Base-by-base conservation (phyloP, 2,888 invertebrate species). In the Drosophila bunnanda region DNA sequence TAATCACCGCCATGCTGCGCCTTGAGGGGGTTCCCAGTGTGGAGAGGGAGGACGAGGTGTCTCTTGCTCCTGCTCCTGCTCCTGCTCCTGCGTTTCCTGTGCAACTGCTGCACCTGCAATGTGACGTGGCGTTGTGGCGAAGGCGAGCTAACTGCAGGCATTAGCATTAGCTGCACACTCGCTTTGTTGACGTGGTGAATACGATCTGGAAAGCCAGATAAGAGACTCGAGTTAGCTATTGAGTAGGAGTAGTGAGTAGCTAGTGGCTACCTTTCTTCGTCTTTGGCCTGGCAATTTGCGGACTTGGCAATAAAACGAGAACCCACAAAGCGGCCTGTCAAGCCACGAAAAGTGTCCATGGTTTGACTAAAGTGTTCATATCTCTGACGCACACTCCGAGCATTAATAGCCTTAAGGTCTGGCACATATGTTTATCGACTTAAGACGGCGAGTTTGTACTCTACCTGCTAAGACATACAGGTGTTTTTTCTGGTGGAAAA, bases 351-450 rank as follows among this genome's bases (percentile, higher is more conserved):
- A 79, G 79, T 85, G 82, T 85, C 78, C 75, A 75, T 75, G 77
- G 75, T 76, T 83, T 80, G 77, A 80, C 82, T 76, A 77, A 82
- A 86, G 81, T 80, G 83, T 76, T 86, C 79, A 77, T 83, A 80
- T 82, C 82, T 82, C 71, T 39, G 43, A 54, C 59, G 60, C 58
- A 67, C 78, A 71, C 72, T 58, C 55, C 13, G 20, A 39, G 65
- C 54, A 56, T 48, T 58, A 70, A 59, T 48, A 48, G 59, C 48
- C 64, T 34, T 59, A 48, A 36, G 50, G 60, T 65, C 41, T 65
- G 36, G 17, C n/a, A 32, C 22, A 34, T 55, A 13, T n/a, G 13
- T 25, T 52, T 17, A 12, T 7, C 15, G 8, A 15, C 36, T 22
- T 8, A 0, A 36, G 36, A 5, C 61, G 65, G 44, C 36, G 25